Conservation (phyloP, 2,888 invertebrate genomes). For the Drosophila suboccidentalis region DNA sequence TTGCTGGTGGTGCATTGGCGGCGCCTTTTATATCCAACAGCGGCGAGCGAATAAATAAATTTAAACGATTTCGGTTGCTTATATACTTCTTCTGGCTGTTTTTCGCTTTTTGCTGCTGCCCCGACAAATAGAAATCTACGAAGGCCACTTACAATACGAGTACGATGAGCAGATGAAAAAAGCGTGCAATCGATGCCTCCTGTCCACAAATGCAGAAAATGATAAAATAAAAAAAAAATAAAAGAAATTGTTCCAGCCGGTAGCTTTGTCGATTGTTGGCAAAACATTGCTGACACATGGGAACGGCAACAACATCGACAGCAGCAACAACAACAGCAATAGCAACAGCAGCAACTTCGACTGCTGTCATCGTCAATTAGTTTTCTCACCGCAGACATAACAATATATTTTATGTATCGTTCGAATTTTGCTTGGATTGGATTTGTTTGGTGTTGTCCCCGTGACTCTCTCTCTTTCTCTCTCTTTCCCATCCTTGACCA, state of each 20-base stretch:
- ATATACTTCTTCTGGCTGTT: slow-evolving; percentile 27
- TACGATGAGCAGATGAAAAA: slow-evolving; percentile 35
- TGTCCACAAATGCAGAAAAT: slow-evolving; percentile 44
- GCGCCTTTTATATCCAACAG: slow-evolving; percentile 68
- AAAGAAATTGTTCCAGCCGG: slow-evolving; percentile 42
- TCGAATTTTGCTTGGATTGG: slow-evolving; percentile 35
- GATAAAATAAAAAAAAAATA: not conserved
- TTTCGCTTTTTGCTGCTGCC: slow-evolving; percentile 15
- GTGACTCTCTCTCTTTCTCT: not conserved
- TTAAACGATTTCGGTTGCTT: slow-evolving; percentile 68
- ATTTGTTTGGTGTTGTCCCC: slow-evolving; percentile 27
- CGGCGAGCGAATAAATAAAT: slow-evolving; percentile 68
- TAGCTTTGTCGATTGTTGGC: slow-evolving; percentile 37
- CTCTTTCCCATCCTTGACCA: slow-evolving; percentile 54
- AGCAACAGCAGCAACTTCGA: slow-evolving; percentile 20
- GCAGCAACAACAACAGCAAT: not conserved
- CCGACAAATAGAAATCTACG: slow-evolving; percentile 66
- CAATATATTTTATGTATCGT: slow-evolving; percentile 77
- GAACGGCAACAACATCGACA: not conserved
- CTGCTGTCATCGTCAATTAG: slow-evolving; percentile 77
- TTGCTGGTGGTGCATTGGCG: slow-evolving; percentile 54
- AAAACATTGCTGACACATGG: slow-evolving; percentile 6
- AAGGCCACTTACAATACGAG: slow-evolving; percentile 63
- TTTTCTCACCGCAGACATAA: slow-evolving; percentile 80
- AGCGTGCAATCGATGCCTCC: slow-evolving; percentile 51